Evolutionary conservation across 2,888 invertebrate species (phyloP), one percentile per base, ranked within the genome.

Genomic region (Plusia festucae): DNA sequence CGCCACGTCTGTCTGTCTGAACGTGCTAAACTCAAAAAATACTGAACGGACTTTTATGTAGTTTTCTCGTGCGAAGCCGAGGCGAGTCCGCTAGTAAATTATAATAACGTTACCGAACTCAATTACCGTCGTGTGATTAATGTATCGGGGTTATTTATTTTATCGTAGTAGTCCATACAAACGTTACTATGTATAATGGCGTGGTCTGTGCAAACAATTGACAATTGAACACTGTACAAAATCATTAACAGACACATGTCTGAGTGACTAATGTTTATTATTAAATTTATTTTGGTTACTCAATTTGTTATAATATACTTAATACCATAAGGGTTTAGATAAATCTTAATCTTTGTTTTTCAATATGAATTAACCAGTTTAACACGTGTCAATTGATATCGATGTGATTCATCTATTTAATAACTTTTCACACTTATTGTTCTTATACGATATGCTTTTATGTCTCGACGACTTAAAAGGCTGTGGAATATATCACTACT

Each of bases 131-230:
- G 34, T 32, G 11, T 51, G 24, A 34, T 34, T 24, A 15, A n/a
- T 20, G 46, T 32, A 55, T 20, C 44, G 52, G 53, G 55, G 53
- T 59, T 55, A 59, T 76, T 65, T 59, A 64, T 53, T 49, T 22
- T 53, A 65, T 65, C 71, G 73, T 65, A 70, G 49, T 52, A 64
- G 40, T 60, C 24, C 52, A 55, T 52, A 55, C 71, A 76, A 65
- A 70, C 59, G 60, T 18, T 60, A n/a, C n/a, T 49, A 32, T 18
- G 57, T 74, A 63, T 22, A 56, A 61, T 61, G 58, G 56, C 49
- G 60, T 49, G 46, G 18, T 40, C 58, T 22, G 27, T 53, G 27
- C 52, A 61, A 57, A 76, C 76, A 73, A 76, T 70, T 65, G 65
- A 65, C 22, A 70, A 55, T 76, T 30, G 20, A 54, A 34, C 32